Evolutionary conservation across 1,140 invertebrate genomes (phyloP).

Genomic region (Oscheius sp.): DNA sequence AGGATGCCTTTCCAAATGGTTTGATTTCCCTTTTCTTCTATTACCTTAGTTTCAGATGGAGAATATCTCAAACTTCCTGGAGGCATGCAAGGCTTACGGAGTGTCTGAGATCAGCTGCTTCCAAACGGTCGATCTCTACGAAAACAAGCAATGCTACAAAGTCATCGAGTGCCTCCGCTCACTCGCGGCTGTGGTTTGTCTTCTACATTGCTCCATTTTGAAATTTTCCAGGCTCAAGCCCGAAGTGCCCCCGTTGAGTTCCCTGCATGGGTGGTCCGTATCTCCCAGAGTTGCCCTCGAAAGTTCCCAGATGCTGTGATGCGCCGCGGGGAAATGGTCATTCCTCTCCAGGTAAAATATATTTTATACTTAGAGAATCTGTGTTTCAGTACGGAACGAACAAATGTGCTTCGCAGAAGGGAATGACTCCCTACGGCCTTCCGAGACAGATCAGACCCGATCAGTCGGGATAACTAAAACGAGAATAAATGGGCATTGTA

Average conservation of each 20-base stretch:
- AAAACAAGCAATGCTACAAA: slow-evolving; percentile 69
- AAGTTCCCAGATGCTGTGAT: slow-evolving; percentile 64
- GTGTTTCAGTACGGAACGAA: slow-evolving; percentile 66
- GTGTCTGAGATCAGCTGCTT: slow-evolving; percentile 69
- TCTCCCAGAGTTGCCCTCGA: slow-evolving; percentile 66
- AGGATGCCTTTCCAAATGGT: slow-evolving; percentile 60
- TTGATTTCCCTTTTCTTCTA: slow-evolving; percentile 1
- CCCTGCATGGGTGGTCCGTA: slow-evolving; percentile 66
- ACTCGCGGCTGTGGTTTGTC: slow-evolving; percentile 61
- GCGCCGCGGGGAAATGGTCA: slow-evolving; percentile 65
- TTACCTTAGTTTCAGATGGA: slow-evolving; percentile 65
- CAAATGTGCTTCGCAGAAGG: slow-evolving; percentile 66
- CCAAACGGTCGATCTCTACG: slow-evolving; percentile 71
- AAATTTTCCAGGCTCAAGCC: slow-evolving; percentile 60
- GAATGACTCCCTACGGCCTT: slow-evolving; percentile 68
- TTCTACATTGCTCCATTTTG: slow-evolving; percentile 62
- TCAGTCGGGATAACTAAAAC: slow-evolving; percentile 29
- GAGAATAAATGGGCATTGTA: too few relatives aligned
- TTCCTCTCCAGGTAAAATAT: slow-evolving; percentile 55
- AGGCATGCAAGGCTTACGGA: slow-evolving; percentile 68
- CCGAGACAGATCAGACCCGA: slow-evolving; percentile 66
- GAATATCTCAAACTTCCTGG: slow-evolving; percentile 71
- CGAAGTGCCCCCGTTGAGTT: slow-evolving; percentile 24
- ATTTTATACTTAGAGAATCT: slow-evolving; percentile 54
- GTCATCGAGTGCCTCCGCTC: slow-evolving; percentile 60